Conservation (phyloP, 2,888 invertebrate genomes). For the Parthenolecanium corni region DNA sequence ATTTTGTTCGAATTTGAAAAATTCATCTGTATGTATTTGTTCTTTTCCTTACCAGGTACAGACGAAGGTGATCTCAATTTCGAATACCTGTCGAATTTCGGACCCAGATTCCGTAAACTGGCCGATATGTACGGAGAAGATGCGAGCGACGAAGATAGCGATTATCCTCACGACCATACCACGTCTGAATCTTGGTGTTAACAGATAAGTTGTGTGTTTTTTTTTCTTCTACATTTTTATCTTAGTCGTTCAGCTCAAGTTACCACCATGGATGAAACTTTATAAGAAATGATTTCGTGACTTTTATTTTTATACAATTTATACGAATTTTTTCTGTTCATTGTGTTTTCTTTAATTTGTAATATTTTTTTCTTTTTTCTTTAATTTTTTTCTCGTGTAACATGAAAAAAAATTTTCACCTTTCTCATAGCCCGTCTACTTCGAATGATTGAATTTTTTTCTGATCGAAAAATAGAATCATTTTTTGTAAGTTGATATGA, state of each 20-base stretch:
- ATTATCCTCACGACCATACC: conserved; percentile 55
- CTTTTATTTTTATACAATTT: not conserved
- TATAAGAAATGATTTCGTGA: not conserved
- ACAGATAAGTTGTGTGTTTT: conserved; percentile 31
- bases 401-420: no score
- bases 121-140: conserved; percentile 92
- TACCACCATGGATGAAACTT: conserved; percentile 15
- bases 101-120: conserved; percentile 86
- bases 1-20: no score
- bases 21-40: not conserved
- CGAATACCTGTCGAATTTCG: conserved; percentile 87
- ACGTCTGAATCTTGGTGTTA: conserved; percentile 69
- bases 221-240: conserved; percentile 6
- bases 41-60: conserved; percentile 47
- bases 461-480: no score
- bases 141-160: conserved; percentile 67
- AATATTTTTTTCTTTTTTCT: not conserved
- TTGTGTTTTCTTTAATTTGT: conserved; percentile 3
- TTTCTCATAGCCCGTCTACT: no score
- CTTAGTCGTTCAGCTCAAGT: conserved; percentile 24
- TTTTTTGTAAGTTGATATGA: no score
- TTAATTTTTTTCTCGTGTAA: not conserved
- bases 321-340: not conserved
- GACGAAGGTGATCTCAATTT: conserved; percentile 88
- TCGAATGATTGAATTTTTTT: no score